Base-by-base conservation (phyloP, 2,888 invertebrate genomes). In the Campopleginae sp. region DNA sequence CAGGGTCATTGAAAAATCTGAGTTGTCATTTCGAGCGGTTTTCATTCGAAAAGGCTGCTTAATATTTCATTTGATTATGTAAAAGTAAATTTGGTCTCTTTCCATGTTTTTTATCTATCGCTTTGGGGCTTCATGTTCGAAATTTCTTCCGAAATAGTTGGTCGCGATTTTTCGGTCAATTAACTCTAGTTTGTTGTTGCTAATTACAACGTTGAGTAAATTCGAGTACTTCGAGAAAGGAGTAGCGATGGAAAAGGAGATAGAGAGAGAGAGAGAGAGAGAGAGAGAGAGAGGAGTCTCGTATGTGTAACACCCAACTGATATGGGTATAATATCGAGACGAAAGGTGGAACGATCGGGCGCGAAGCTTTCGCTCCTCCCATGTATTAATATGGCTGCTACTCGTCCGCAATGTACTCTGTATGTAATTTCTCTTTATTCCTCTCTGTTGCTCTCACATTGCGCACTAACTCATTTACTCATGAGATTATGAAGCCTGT, bases 401-500 rank as follows among this genome's bases (percentile, higher is more conserved):
- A 85, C 85, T 85, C 85, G 82, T 85, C 71, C 12, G 77, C 48
- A 19, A 61, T 61, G 33, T 66, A 58, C 72, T 31, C 31, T 33
- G 38, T n/a, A 23, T 61, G 33, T 58, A 23, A 46, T 72, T 58
- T 63, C 74, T 75, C 82, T 70, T 68, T 33, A 23, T 68, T 66
- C 46, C 58, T 78, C 81, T 79, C 70, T 27, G 54, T 46, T 46
- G 48, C 51, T 70, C 51, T 33, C 58, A 19, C 63, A 81, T 79
- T 23, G 71, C 75, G 70, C 79, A 85, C 85, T 71, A 86, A 89
- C 87, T 89, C 89, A 89, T 89, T 85, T 89, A 88, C 87, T 87
- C 71, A 87, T 76, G 84, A 88, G 88, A 89, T 89, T 89, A 89
- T 89, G 87, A 75, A 85, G 85, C 79, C 46, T 63, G 63, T 42